phyloP scores from a whole-genome alignment of 1,140 invertebrate species.

The Zaprionus ornatus region DNA sequence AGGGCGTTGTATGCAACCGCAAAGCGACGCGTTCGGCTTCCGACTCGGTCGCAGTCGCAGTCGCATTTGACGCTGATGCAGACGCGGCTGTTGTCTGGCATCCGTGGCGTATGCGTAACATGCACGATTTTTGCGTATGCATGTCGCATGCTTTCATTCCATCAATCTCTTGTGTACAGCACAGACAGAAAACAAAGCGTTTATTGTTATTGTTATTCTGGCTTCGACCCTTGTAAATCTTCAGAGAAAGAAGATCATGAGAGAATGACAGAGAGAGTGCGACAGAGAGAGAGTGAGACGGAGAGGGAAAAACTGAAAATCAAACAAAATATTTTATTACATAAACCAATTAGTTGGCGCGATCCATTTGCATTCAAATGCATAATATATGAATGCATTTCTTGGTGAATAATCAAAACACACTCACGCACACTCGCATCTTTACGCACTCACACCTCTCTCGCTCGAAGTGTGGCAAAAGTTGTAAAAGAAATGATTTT shows the following conservation, averaged over 20 bases:
- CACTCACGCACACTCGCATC: slow-evolving; percentile 3
- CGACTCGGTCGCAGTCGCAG: slow-evolving; percentile 14
- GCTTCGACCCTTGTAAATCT: slow-evolving; percentile 1
- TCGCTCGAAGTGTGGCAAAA: slow-evolving; percentile 55
- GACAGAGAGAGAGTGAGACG: slow-evolving; percentile 6
- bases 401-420: slow-evolving; percentile 29
- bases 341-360: slow-evolving; percentile 69
- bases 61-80: background rate
- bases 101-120: slow-evolving; percentile 64
- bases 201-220: slow-evolving; percentile 61
- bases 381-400: slow-evolving; percentile 77
- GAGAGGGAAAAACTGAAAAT: slow-evolving; percentile 2
- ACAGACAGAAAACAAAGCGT: slow-evolving; percentile 17
- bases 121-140: slow-evolving; percentile 51
- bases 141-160: slow-evolving; percentile 54
- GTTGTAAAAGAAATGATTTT: slow-evolving; percentile 33
- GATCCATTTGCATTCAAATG: slow-evolving; percentile 70
- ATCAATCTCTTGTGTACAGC: slow-evolving; percentile 68
- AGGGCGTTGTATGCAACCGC: slow-evolving; percentile 42
- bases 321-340: slow-evolving; percentile 58
- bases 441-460: background rate
- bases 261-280: background rate
- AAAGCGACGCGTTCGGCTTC: slow-evolving; percentile 13
- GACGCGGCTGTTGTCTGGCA: background rate
- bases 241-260: background rate